These are phyloP conservation scores for Pocillopora verrucosa DNA, from an alignment of 64 coral and sea anemone species.

Conservation along the genomic window DNA sequence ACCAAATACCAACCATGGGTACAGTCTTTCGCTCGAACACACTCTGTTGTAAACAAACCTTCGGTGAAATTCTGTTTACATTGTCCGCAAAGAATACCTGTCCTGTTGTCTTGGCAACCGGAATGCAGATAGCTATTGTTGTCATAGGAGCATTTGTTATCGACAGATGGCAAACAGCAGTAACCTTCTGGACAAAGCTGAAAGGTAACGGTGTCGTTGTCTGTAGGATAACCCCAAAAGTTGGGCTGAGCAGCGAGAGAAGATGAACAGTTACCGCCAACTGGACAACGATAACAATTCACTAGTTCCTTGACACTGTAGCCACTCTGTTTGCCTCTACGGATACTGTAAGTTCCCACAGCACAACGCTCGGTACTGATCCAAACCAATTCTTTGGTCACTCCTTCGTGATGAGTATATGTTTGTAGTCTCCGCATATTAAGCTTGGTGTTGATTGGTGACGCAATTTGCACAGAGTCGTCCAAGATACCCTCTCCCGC, in stretches of 20 bases:
- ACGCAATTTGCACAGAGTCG: constrained; percentile 2
- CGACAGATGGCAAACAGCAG: constrained; percentile 25
- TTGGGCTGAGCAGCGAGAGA: constrained; percentile 25
- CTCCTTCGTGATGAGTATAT: not conserved
- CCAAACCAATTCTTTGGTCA: not conserved
- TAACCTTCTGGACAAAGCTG: constrained; percentile 31
- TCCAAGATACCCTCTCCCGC: not conserved
- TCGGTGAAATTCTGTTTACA: constrained; percentile 30
- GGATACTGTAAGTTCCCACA: constrained; percentile 19
- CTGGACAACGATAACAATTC: constrained; percentile 10
- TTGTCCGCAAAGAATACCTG: constrained; percentile 36
- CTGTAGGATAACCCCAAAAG: constrained; percentile 32
- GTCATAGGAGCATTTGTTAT: constrained; percentile 15
- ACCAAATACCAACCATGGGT: constrained; percentile 15
- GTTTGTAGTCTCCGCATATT: not conserved
- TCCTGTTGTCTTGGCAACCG: constrained; percentile 46
- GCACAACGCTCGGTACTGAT: constrained; percentile 1
- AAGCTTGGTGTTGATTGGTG: not conserved
- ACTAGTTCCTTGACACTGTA: not conserved
- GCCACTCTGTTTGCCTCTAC: not conserved
- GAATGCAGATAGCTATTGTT: constrained; percentile 13
- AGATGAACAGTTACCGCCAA: constrained; percentile 15
- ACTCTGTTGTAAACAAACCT: not conserved
- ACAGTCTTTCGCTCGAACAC: not conserved
- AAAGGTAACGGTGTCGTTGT: not conserved